phyloP scores from a whole-genome alignment of 2,113 vertebrate genomes.

The Pongo pygmaeus region DNA sequence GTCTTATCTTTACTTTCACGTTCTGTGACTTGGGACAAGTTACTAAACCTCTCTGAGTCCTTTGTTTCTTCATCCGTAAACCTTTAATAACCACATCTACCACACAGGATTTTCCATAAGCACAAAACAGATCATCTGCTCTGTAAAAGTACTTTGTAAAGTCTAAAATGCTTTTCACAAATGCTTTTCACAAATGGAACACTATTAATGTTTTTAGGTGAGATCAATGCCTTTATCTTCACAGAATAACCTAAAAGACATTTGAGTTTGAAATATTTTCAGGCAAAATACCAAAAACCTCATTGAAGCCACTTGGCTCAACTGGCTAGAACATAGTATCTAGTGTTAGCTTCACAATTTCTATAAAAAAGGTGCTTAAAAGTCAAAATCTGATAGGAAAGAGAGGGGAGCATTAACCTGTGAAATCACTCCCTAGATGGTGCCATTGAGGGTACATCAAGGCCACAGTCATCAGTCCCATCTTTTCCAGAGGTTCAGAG shows the following conservation, averaged over 20 bases:
- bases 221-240: neutral
- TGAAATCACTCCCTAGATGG: neutral
- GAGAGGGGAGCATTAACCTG: neutral
- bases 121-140: neutral
- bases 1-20: neutral
- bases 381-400: neutral
- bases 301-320: neutral
- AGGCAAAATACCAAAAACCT: neutral
- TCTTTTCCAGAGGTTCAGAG: neutral
- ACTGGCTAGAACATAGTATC: neutral
- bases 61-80: neutral
- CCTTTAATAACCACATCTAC: neutral
- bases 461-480: neutral
- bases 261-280: conserved; percentile 45
- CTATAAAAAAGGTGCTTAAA: neutral
- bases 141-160: neutral
- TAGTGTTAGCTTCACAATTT: neutral
- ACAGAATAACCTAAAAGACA: neutral
- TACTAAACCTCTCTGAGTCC: neutral
- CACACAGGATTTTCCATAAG: neutral
- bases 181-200: neutral
- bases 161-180: neutral
- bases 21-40: neutral
- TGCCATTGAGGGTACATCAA: neutral
- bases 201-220: neutral